Evolutionary conservation across 2,797 vertebrate species (phyloP), one percentile per base, ranked within the genome.

Genomic region (Chromobotia macracanthus): DNA sequence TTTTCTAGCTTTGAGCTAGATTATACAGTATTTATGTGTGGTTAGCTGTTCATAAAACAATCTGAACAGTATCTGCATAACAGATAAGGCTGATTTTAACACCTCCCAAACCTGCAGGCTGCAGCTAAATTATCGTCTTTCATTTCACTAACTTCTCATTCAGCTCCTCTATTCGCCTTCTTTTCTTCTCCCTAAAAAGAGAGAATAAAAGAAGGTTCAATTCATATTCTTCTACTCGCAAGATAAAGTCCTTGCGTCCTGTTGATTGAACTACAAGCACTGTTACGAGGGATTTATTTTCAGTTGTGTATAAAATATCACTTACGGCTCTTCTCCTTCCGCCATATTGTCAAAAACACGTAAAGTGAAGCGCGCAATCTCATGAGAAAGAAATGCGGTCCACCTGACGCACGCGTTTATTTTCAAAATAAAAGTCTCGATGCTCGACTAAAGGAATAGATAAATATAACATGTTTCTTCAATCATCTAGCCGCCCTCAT

Each of bases 161-260:
- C 94, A 94, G 95, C 94, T 95, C 96, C 94, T 96, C 96, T 96
- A 96, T 92, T 95, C 94, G 95, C 92, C 94, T 95, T 97, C 94
- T 96, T 97, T 97, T 96, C 96, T 97, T 97, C 96, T 96, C 96
- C 95, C 95, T 97, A 96, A 94, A 95, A 92, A 89, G 91, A 96
- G 95, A 95, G 95, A 95, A 94, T 94, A 95, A 96, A 96, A 95
- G 94, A 96, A 95, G 95, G 93, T 95, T 95, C 94, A n/a, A 93
- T 94, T 92, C 94, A 92, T 92, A 92, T 94, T 91, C 89, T 85
- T 89, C 87, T 88, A 82, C 66, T 69, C 80, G 81, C 79, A 80
- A 80, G 79, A 77, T 74, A 64, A 71, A 53, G 70, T 82, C 71
- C 69, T 79, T 64, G 77, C 85, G 81, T 53, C 72, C 60, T 72